Percentiles rank a stretch among this genome's conserved stretches.
phyloP scores from a whole-genome alignment of 1,140 invertebrate genomes.

The Trichogramma pretiosum region DNA sequence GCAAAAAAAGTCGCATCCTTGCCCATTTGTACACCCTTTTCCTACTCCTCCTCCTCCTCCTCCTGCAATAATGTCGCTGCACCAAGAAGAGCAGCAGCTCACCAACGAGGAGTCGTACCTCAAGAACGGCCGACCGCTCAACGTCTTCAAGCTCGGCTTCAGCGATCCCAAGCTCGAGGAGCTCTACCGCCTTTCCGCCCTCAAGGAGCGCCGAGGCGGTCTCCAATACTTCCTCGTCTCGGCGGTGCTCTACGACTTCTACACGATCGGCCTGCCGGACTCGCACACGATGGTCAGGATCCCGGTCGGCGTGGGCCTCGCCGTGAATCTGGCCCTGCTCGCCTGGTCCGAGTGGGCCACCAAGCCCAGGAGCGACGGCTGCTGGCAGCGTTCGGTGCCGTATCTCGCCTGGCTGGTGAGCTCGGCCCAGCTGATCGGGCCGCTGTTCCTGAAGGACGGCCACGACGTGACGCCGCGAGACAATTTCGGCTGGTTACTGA shows the following conservation, averaged over 20 bases:
- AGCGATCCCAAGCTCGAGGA: constrained; percentile 51
- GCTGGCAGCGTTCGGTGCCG: constrained; percentile 50
- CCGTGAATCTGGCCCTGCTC: constrained; percentile 47
- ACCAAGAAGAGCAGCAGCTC: constrained; percentile 20
- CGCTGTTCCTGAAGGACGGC: constrained; percentile 47
- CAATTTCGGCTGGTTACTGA: constrained; percentile 66
- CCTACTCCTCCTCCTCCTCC: too few relatives aligned
- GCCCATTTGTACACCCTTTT: too few relatives aligned
- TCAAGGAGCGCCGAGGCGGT: constrained; percentile 66
- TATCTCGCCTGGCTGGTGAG: constrained; percentile 56
- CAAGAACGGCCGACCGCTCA: constrained; percentile 38
- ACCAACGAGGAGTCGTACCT: constrained; percentile 44
- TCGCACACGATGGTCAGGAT: constrained; percentile 49
- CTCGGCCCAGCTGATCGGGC: constrained; percentile 52
- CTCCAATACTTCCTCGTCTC: constrained; percentile 65
- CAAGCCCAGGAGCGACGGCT: constrained; percentile 35
- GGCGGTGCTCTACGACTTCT: constrained; percentile 59
- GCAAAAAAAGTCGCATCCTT: too few relatives aligned
- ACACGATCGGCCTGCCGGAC: constrained; percentile 44
- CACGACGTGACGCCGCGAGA: constrained; percentile 50
- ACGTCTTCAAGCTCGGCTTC: constrained; percentile 38
- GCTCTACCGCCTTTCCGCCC: constrained; percentile 66
- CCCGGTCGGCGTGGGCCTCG: constrained; percentile 45
- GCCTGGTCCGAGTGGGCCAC: constrained; percentile 43
- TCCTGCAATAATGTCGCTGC: background rate